Conservation (phyloP, 2,113 vertebrate species). For the Nycticryphes semicollaris region DNA sequence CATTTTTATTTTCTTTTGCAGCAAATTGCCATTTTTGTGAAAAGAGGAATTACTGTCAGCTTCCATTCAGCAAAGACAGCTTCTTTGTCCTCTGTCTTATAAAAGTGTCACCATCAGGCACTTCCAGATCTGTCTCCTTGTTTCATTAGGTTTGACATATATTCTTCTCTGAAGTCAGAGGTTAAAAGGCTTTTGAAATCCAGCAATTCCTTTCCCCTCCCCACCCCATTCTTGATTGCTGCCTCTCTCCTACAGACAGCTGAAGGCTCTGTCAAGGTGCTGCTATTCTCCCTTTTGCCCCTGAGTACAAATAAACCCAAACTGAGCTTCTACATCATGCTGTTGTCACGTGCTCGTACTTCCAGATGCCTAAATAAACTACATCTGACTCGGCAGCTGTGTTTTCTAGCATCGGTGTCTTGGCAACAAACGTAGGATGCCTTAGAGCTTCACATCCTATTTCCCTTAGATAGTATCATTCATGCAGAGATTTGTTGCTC, state of each 20-base stretch:
- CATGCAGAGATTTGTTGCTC: background rate
- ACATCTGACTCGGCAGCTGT: background rate
- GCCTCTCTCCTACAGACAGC: background rate
- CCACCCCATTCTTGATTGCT: background rate
- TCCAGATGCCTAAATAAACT: background rate
- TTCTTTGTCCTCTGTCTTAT: background rate
- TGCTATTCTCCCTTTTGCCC: background rate
- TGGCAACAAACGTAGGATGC: background rate
- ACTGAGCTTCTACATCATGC: constrained; percentile 16
- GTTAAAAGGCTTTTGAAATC: constrained; percentile 3
- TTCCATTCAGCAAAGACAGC: constrained; percentile 8
- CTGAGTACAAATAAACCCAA: constrained; percentile 48
- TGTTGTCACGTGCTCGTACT: background rate
- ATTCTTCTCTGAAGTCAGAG: background rate
- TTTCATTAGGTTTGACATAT: constrained; percentile 16
- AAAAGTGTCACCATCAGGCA: background rate
- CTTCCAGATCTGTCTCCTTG: background rate
- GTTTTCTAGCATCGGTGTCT: background rate
- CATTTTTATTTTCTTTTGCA: constrained; percentile 35
- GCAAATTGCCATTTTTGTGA: constrained; percentile 16
- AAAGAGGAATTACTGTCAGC: constrained; percentile 46
- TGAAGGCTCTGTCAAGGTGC: background rate
- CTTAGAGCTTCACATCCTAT: background rate
- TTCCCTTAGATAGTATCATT: background rate
- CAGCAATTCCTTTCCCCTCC: background rate